phyloP scores from a whole-genome alignment of 2,113 vertebrate species.

The Campylomormyrus numenius region DNA sequence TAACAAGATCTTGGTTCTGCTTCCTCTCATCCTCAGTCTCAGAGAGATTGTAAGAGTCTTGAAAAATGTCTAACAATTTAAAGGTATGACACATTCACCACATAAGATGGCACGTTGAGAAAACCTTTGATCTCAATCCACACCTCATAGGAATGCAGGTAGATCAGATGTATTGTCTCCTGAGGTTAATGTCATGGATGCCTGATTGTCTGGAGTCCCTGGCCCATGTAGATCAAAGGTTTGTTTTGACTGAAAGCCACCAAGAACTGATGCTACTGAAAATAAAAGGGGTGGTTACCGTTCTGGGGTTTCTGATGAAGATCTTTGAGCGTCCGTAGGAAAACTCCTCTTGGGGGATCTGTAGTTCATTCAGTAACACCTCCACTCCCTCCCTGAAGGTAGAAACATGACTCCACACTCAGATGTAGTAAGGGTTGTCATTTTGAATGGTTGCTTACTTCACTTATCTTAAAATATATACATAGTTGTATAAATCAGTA shows the following conservation, averaged over 20 bases:
- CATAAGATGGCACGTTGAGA: background rate
- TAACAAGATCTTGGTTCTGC: background rate
- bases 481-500: background rate
- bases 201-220: background rate
- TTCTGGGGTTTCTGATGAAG: constrained; percentile 97
- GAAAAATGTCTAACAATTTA: background rate
- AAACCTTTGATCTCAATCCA: background rate
- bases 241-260: background rate
- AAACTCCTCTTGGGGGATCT: constrained; percentile 79
- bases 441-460: background rate
- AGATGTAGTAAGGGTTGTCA: background rate
- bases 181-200: background rate
- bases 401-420: constrained; percentile 22
- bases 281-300: constrained; percentile 57
- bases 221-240: background rate
- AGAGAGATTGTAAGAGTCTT: background rate
- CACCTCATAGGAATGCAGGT: background rate
- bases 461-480: background rate
- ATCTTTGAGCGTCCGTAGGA: constrained; percentile 96
- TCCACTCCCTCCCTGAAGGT: constrained; percentile 80
- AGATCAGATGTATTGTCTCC: background rate
- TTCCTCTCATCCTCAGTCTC: background rate
- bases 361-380: constrained; percentile 76
- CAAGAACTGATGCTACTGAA: background rate
- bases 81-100: background rate